Evolutionary conservation across 2,113 vertebrate species (phyloP).

Genomic region (Todiramphus chloris): DNA sequence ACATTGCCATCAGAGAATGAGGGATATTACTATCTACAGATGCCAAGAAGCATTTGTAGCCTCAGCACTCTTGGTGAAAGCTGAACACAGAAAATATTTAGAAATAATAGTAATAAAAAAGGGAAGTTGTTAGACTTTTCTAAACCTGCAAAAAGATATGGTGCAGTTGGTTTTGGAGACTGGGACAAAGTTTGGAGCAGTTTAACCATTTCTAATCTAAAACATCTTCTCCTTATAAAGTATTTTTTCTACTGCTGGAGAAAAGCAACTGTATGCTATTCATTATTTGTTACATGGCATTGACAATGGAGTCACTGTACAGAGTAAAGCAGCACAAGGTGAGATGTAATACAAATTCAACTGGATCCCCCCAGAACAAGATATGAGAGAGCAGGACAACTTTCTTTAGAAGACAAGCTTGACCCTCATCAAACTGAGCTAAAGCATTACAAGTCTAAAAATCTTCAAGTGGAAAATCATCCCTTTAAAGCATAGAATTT

Average conservation of each 20-base stretch:
- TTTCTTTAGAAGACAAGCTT: not conserved
- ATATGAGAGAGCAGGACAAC: not conserved
- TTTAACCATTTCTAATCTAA: not conserved
- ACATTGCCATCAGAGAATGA: conserved; percentile 6
- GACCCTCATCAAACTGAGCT: not conserved
- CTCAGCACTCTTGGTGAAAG: not conserved
- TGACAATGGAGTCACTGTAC: not conserved
- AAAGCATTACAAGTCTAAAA: not conserved
- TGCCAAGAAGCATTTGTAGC: conserved; percentile 48
- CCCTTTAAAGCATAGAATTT: not conserved
- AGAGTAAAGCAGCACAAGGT: not conserved
- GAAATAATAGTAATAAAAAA: not conserved
- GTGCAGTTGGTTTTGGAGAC: not conserved
- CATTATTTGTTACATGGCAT: not conserved
- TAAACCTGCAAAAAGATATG: not conserved
- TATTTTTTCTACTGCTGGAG: not conserved
- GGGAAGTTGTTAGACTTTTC: not conserved
- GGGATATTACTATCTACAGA: conserved; percentile 19
- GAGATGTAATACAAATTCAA: not conserved
- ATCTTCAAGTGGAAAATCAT: not conserved
- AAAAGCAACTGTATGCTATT: not conserved
- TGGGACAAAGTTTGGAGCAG: not conserved
- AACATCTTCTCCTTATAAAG: not conserved
- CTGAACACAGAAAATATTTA: not conserved
- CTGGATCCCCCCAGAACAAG: not conserved